Evolutionary conservation across 2,888 invertebrate species (phyloP).

Genomic region (Holacanthella duospinosa): DNA sequence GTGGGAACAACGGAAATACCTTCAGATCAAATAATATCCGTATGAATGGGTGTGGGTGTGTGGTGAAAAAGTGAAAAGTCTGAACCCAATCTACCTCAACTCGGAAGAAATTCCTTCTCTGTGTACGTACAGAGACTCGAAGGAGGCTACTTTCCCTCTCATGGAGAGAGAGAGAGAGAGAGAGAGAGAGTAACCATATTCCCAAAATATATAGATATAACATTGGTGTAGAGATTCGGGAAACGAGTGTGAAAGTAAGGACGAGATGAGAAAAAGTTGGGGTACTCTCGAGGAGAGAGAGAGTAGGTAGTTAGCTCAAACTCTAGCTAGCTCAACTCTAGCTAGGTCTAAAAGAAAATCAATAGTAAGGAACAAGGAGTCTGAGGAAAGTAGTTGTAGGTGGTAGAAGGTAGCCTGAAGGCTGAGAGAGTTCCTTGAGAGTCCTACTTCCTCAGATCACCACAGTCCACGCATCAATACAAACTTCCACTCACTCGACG

Average conservation of each 20-base stretch:
- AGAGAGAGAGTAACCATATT: too few species aligned
- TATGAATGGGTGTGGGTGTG: background rate
- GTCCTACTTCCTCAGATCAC: too few species aligned
- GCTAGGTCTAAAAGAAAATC: too few species aligned
- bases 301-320: constrained; percentile 20
- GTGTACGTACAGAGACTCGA: background rate
- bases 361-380: constrained; percentile 32
- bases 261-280: constrained; percentile 10
- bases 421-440: background rate
- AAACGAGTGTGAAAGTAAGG: constrained; percentile 11
- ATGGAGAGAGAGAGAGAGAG: too few species aligned
- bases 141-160: background rate
- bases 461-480: too few species aligned
- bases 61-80: too few species aligned
- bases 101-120: background rate
- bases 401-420: background rate
- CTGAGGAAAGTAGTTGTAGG: constrained; percentile 14
- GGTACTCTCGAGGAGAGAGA: constrained; percentile 13
- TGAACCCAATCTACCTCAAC: background rate
- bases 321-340: too few species aligned
- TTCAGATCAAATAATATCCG: background rate
- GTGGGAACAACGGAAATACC: too few species aligned
- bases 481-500: too few species aligned
- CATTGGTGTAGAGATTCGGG: constrained; percentile 1
- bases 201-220: background rate